phyloP scores from a whole-genome alignment of 2,113 vertebrate species.

The Notarius lentiginosus region DNA sequence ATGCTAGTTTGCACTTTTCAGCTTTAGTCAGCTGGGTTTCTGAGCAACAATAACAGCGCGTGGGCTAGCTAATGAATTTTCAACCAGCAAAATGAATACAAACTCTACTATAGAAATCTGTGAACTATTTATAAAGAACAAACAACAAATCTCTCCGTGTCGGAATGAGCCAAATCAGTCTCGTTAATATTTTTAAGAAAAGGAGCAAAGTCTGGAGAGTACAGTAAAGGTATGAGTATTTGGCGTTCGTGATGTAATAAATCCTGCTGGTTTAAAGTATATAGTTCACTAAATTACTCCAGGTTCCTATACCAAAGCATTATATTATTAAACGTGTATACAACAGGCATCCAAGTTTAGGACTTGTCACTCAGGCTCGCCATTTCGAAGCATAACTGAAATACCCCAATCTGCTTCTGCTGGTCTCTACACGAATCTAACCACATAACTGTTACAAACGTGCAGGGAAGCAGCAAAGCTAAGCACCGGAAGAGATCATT shows the following conservation, averaged over 20 bases:
- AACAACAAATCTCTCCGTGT: neutral
- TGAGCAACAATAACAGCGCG: neutral
- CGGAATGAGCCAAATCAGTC: neutral
- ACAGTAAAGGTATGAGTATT: neutral
- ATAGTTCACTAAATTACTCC: neutral
- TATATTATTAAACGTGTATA: neutral
- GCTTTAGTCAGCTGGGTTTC: neutral
- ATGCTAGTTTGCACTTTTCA: neutral
- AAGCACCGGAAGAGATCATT: conserved; percentile 24
- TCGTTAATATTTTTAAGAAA: neutral
- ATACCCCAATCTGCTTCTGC: conserved; percentile 33
- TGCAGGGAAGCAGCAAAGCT: conserved; percentile 7
- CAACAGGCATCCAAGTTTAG: neutral
- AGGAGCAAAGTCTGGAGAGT: neutral
- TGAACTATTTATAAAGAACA: neutral
- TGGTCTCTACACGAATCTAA: conserved; percentile 41
- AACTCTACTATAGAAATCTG: neutral
- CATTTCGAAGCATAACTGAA: conserved; percentile 25
- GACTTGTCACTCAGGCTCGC: neutral
- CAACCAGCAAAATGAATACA: neutral
- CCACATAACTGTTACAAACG: conserved; percentile 24
- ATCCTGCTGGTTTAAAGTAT: neutral
- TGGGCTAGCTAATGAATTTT: neutral
- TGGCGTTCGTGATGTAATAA: neutral
- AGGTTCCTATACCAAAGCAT: neutral